phyloP scores from a whole-genome alignment of 2,888 invertebrate genomes.

The Cristatella mucedo region DNA sequence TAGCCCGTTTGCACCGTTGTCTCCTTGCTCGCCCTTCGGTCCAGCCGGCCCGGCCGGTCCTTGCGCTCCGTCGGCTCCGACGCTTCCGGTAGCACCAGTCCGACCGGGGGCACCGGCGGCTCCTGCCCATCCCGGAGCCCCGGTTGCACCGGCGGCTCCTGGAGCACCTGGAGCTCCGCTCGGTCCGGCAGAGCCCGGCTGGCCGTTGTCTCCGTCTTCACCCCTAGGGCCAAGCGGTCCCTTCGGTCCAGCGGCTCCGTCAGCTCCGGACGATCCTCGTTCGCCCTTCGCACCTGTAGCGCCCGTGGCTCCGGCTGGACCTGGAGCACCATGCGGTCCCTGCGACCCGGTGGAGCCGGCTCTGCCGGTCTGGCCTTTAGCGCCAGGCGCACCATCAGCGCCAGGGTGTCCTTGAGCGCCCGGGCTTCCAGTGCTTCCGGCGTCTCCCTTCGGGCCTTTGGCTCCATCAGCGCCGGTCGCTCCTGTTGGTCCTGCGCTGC shows the following conservation, averaged over 20 bases:
- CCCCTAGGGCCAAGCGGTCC: conserved; percentile 22
- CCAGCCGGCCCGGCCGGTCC: conserved; percentile 18
- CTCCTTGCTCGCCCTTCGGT: conserved; percentile 17
- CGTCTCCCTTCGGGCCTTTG: conserved; percentile 20
- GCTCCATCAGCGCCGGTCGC: conserved; percentile 13
- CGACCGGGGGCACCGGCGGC: conserved; percentile 11
- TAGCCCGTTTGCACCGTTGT: conserved; percentile 18
- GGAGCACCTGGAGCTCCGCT: conserved; percentile 17
- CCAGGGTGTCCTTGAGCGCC: conserved; percentile 18
- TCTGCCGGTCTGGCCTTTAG: conserved; percentile 15
- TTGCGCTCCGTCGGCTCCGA: conserved; percentile 13
- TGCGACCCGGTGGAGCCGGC: conserved; percentile 7
- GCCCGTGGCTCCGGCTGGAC: conserved; percentile 8
- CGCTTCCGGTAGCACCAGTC: conserved; percentile 9
- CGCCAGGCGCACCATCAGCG: conserved; percentile 18
- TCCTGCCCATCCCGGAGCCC: conserved; percentile 14
- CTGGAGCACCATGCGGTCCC: conserved; percentile 9
- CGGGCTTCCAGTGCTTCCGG: conserved; percentile 24
- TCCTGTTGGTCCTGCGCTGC: conserved; percentile 4
- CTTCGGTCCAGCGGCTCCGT: conserved; percentile 9
- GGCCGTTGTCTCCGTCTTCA: conserved; percentile 15
- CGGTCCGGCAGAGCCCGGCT: conserved; percentile 24
- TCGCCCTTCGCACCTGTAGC: conserved; percentile 4
- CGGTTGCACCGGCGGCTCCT: conserved; percentile 19
- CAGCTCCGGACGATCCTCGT: conserved; percentile 7